Evolutionary conservation across 2,797 vertebrate genomes (phyloP).

Genomic region (Crocodylus rhombifer): DNA sequence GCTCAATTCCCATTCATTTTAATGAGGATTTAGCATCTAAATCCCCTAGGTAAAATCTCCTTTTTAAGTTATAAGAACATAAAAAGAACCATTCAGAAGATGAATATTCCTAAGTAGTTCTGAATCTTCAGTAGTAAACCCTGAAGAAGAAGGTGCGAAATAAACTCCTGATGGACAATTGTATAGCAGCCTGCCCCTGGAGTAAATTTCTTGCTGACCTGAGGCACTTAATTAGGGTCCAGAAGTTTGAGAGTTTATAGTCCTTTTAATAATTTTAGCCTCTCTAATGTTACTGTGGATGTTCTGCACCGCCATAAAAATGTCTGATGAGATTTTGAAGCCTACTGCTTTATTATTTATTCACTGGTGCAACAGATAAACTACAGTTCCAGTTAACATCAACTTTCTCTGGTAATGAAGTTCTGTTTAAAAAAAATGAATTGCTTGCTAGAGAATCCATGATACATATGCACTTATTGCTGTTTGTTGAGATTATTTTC

Average conservation of each 20-base stretch:
- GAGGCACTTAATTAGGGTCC: neutral
- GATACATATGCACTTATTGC: neutral
- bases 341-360: constrained; percentile 55
- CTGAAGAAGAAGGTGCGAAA: neutral
- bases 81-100: constrained; percentile 25
- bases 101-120: constrained; percentile 16
- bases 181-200: constrained; percentile 11
- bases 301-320: constrained; percentile 36
- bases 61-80: constrained; percentile 42
- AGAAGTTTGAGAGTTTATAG: constrained; percentile 5
- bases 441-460: neutral
- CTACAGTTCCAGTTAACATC: neutral
- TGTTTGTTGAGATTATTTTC: neutral
- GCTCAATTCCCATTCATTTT: neutral
- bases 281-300: constrained; percentile 10
- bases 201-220: constrained; percentile 35
- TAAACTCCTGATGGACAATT: neutral
- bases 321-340: neutral
- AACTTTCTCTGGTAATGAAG: neutral
- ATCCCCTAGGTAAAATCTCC: constrained; percentile 11
- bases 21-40: constrained; percentile 50
- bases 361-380: neutral
- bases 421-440: neutral
- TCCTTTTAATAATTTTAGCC: constrained; percentile 31
- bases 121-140: neutral